phyloP scores from a whole-genome alignment of 2,113 vertebrate genomes.

The Lepus americanus region DNA sequence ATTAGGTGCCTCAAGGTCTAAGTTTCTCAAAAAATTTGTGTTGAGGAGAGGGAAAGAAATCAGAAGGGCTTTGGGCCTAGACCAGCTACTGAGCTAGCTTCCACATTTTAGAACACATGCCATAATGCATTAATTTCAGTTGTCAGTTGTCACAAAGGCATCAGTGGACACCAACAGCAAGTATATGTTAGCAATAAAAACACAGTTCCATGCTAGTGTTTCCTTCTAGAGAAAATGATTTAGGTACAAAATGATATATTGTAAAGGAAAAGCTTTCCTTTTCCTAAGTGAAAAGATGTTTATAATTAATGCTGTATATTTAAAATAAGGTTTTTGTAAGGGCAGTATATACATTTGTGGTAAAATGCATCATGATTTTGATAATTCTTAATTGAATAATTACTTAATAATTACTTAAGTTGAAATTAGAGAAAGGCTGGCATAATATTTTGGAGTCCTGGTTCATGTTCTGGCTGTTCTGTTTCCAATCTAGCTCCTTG shows the following conservation, averaged over 20 bases:
- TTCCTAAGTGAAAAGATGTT: background rate
- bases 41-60: conserved; percentile 5
- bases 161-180: background rate
- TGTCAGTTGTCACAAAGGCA: background rate
- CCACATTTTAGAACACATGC: background rate
- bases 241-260: background rate
- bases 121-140: background rate
- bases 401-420: background rate
- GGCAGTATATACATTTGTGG: background rate
- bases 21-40: conserved; percentile 37
- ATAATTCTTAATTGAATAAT: background rate
- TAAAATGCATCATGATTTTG: background rate
- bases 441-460: too few species aligned
- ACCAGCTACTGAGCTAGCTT: background rate
- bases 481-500: too few species aligned
- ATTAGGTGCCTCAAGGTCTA: background rate
- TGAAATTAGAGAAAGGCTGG: background rate
- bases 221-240: conserved; percentile 32
- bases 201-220: background rate
- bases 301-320: background rate
- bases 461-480: too few species aligned
- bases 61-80: background rate
- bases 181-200: background rate
- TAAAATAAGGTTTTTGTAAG: conserved; percentile 36
- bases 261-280: background rate